Evolutionary conservation across 2,888 invertebrate genomes (phyloP).

Genomic region (Drosophila atripex): DNA sequence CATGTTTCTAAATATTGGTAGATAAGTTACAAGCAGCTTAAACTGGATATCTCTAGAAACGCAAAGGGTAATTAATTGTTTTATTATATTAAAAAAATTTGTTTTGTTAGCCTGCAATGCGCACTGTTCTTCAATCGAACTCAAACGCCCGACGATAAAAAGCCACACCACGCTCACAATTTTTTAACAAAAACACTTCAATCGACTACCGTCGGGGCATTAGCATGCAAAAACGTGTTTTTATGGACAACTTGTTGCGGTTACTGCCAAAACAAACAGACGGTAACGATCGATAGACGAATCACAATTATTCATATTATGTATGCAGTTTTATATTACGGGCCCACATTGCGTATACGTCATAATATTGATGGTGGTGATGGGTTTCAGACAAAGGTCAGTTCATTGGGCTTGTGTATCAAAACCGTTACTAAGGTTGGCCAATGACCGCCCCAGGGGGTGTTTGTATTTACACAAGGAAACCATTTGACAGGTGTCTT

Average conservation of each 20-base stretch:
- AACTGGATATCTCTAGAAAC: slow-evolving; percentile 29
- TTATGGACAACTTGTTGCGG: slow-evolving; percentile 53
- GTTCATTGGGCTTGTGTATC: neutral
- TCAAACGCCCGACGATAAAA: neutral
- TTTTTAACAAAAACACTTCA: slow-evolving; percentile 29
- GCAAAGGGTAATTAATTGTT: neutral
- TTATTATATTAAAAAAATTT: neutral
- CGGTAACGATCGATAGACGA: slow-evolving; percentile 24
- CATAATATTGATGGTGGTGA: slow-evolving; percentile 30
- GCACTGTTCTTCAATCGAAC: neutral
- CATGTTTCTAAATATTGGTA: slow-evolving; percentile 15
- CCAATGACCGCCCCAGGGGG: neutral
- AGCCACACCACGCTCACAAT: slow-evolving; percentile 6
- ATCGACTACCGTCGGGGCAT: slow-evolving; percentile 42
- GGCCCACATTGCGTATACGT: slow-evolving; percentile 61
- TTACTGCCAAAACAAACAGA: slow-evolving; percentile 46
- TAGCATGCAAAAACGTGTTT: slow-evolving; percentile 72
- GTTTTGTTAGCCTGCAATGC: neutral
- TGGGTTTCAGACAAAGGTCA: slow-evolving; percentile 13
- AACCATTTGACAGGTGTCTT: neutral
- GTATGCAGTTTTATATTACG: slow-evolving; percentile 29
- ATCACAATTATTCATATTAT: slow-evolving; percentile 9
- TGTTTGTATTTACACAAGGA: neutral
- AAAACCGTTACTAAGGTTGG: neutral
- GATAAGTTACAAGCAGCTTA: slow-evolving; percentile 23